Evolutionary conservation across 1,140 invertebrate species (phyloP).

Genomic region (Holotrichia oblita): DNA sequence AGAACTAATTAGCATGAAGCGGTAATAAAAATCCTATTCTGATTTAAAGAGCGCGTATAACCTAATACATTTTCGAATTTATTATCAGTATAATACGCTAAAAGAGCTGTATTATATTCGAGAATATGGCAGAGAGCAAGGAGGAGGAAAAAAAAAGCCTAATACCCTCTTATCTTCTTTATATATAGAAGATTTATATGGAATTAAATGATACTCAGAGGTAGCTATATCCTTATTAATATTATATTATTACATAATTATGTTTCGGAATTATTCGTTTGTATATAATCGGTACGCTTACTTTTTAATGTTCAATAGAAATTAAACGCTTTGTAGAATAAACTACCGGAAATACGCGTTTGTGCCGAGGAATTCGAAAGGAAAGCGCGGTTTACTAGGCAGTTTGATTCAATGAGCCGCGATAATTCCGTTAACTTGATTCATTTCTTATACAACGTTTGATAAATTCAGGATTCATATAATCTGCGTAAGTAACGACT

Average conservation of each 20-base stretch:
- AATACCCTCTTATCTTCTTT: neutral
- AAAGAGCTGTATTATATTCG: neutral
- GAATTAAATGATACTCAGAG: neutral
- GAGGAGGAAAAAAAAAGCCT: neutral
- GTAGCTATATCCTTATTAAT: neutral
- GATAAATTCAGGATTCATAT: neutral
- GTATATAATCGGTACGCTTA: neutral
- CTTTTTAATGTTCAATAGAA: neutral
- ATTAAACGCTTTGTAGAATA: constrained; percentile 12
- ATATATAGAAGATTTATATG: constrained; percentile 1
- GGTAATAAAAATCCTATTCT: too few species aligned
- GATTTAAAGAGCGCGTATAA: too few species aligned
- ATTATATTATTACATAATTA: neutral
- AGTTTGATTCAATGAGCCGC: neutral
- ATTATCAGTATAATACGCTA: neutral
- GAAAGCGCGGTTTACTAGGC: neutral
- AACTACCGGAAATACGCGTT: neutral
- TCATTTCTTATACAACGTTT: neutral
- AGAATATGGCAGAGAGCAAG: neutral
- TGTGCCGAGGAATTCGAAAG: neutral
- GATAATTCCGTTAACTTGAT: neutral
- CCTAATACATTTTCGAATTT: neutral
- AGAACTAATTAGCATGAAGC: too few species aligned
- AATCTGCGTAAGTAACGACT: too few species aligned
- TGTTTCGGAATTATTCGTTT: neutral